Evolutionary conservation across 1,140 invertebrate genomes (phyloP), one percentile per base, ranked within the genome.

Genomic region (Zelostemma sp.): DNA sequence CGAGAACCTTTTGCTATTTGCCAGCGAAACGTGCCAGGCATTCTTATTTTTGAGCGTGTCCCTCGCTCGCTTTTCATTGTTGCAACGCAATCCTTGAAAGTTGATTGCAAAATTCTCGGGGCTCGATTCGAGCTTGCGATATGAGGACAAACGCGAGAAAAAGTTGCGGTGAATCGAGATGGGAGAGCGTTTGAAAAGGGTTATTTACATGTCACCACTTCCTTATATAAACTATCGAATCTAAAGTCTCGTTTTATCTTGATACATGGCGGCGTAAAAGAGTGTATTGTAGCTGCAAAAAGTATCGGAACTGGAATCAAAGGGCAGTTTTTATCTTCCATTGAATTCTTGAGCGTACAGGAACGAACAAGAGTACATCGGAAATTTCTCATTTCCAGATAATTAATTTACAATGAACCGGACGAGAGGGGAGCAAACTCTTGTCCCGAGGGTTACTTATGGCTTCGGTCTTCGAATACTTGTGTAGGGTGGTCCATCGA

Each of bases 381-480:
- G 83, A 85, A 83, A 84, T 85, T 85, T 82, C 80, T 84, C 79
- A 84, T 85, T 85, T 85, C 83, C 83, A 85, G 82, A 77, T 85
- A 85, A 85, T 85, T 85, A 85, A 85, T 85, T 85, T 85, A 85
- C 82, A 85, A 85, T 85, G 78, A 84, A 78, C 77, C 80, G 80
- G 76, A 82, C 76, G 76, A 73, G 77, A 74, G 75, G 77, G 74
- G 75, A 64, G 76, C 68, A 64, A 75, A 74, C 76, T 70, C 75
- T 80, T 78, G 65, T 74, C 74, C 74, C 66, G 70, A 78, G 76
- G 74, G 74, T 81, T 82, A 77, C 77, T 83, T 79, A 77, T 75
- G 75, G 65, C 72, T 75, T 75, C 58, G 58, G 70, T 67, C 72
- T 68, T 55, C 75, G 71, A 73, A 76, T 69, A 69, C 69, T 70